Evolutionary conservation across 2,113 vertebrate genomes (phyloP).

Genomic region (Copsychus sechellarum): DNA sequence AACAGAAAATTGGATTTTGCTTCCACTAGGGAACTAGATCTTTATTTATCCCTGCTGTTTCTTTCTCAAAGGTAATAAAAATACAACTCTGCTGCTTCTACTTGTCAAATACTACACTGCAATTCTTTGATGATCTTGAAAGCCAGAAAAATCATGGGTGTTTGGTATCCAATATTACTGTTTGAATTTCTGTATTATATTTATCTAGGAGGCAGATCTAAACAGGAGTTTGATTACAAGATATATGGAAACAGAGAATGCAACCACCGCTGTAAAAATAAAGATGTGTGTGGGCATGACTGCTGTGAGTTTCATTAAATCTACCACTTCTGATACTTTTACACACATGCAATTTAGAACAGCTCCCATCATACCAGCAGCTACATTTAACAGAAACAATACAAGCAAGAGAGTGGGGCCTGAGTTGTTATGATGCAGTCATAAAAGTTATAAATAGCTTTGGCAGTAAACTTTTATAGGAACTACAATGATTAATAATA

Average conservation of each 20-base stretch:
- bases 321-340: slow-evolving; percentile 2
- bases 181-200: neutral
- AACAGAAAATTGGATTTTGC: neutral
- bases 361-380: neutral
- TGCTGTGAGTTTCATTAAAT: slow-evolving; percentile 87
- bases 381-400: neutral
- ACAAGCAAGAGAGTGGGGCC: neutral
- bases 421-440: neutral
- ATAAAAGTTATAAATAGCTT: neutral
- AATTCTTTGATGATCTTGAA: neutral
- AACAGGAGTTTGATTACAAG: slow-evolving; percentile 26
- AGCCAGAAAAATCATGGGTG: neutral
- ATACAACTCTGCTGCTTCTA: neutral
- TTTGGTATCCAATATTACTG: neutral
- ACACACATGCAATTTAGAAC: neutral
- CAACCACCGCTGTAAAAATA: slow-evolving; percentile 94
- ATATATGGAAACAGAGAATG: slow-evolving; percentile 83
- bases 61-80: neutral
- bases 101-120: neutral
- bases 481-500: neutral
- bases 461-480: neutral
- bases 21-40: neutral
- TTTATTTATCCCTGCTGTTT: neutral
- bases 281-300: slow-evolving; percentile 89
- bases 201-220: slow-evolving; percentile 58